phyloP scores from a whole-genome alignment of 2,113 vertebrate species.

The Jaculus jaculus region DNA sequence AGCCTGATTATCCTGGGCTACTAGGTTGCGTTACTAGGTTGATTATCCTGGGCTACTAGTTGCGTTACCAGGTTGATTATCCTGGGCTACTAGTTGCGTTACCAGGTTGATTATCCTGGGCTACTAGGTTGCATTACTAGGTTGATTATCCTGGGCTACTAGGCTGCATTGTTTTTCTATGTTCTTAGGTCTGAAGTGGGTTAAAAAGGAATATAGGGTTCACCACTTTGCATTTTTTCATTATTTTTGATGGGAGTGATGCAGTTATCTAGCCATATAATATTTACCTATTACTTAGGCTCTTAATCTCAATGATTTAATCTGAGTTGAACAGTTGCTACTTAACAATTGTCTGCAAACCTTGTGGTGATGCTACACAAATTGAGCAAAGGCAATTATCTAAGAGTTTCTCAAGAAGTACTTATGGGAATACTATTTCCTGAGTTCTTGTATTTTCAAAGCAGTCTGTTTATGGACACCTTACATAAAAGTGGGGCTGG shows the following conservation, averaged over 20 bases:
- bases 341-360: neutral
- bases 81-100: neutral
- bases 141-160: neutral
- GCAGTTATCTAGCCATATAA: neutral
- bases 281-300: neutral
- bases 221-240: neutral
- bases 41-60: neutral
- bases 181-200: neutral
- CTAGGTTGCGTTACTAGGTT: too few species aligned
- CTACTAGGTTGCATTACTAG: neutral
- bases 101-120: neutral
- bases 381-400: neutral
- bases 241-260: neutral
- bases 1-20: neutral
- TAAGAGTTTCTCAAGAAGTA: neutral
- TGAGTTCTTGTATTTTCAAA: neutral
- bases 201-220: neutral
- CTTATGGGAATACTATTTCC: neutral
- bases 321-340: neutral
- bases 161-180: neutral
- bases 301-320: neutral
- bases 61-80: neutral
- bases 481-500: neutral
- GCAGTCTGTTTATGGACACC: neutral
- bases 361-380: neutral